These are phyloP conservation scores for Drosophila multiciliata DNA, from an alignment of 2,888 invertebrate genomes.

Conservation along the genomic window DNA sequence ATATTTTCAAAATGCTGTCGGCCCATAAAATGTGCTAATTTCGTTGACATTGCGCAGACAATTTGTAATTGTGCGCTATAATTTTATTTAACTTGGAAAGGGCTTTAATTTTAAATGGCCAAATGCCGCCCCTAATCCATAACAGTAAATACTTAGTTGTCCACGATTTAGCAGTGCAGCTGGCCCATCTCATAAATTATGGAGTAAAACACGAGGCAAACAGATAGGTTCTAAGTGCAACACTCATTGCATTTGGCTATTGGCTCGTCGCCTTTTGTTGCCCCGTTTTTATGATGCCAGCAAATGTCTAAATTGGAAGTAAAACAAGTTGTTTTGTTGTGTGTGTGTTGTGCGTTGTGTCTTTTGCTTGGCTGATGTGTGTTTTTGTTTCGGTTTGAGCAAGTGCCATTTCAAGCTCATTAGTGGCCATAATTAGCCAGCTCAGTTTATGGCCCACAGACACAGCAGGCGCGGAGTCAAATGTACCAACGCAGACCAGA, in stretches of 20 bases:
- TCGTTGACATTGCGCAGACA: conserved; percentile 66
- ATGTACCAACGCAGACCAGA: conserved; percentile 31
- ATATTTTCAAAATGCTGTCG: conserved; percentile 23
- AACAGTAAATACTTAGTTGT: conserved; percentile 21
- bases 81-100: conserved; percentile 24
- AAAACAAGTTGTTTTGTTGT: conserved; percentile 22
- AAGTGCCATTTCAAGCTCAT: conserved; percentile 81
- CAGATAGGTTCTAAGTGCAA: conserved; percentile 28
- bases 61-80: conserved; percentile 56
- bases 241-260: conserved; percentile 39
- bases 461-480: conserved; percentile 56
- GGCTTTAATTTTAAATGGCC: conserved; percentile 46
- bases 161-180: conserved; percentile 35
- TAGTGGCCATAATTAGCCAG: conserved; percentile 78
- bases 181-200: conserved; percentile 54
- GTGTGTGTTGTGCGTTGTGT: conserved; percentile 3
- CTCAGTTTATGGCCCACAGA: conserved; percentile 74
- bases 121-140: conserved; percentile 33
- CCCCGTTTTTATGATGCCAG: conserved; percentile 34
- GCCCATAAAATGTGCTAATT: conserved; percentile 68
- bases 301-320: conserved; percentile 52
- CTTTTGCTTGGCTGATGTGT: conserved; percentile 8
- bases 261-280: conserved; percentile 38
- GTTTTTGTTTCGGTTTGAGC: conserved; percentile 45
- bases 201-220: conserved; percentile 2